phyloP scores from a whole-genome alignment of 2,113 vertebrate genomes.

The Pholis gunnellus region DNA sequence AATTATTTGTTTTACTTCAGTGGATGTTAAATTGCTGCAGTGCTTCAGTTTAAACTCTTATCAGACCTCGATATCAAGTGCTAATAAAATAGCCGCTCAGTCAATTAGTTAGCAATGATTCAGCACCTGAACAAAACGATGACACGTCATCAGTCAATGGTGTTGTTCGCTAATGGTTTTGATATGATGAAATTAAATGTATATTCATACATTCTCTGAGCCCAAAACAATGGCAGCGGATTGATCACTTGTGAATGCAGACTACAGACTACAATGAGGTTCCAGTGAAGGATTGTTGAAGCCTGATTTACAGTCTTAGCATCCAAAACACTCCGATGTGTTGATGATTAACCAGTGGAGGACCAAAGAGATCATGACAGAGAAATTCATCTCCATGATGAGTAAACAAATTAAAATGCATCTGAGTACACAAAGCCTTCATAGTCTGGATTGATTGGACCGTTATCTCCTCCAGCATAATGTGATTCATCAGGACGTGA shows the following conservation, averaged over 20 bases:
- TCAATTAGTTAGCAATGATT: conserved; percentile 8
- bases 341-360: conserved; percentile 6
- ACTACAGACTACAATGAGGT: background rate
- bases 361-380: conserved; percentile 32
- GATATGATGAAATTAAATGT: background rate
- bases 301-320: conserved; percentile 3
- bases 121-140: background rate
- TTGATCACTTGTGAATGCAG: background rate
- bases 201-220: background rate
- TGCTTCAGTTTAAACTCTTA: background rate
- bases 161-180: conserved; percentile 3
- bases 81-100: background rate
- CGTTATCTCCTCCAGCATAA: conserved; percentile 26
- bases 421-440: conserved; percentile 31
- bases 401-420: conserved; percentile 52
- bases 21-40: background rate
- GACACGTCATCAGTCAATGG: background rate
- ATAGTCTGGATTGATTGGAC: conserved; percentile 36
- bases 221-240: background rate
- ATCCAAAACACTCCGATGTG: background rate
- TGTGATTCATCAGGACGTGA: conserved; percentile 31
- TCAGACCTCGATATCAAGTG: background rate
- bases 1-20: background rate
- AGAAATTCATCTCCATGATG: conserved; percentile 46
- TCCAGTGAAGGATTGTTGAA: background rate